Evolutionary conservation across 2,888 invertebrate genomes (phyloP), one percentile per base, ranked within the genome.

Genomic region (Drosophila fulvimacula): DNA sequence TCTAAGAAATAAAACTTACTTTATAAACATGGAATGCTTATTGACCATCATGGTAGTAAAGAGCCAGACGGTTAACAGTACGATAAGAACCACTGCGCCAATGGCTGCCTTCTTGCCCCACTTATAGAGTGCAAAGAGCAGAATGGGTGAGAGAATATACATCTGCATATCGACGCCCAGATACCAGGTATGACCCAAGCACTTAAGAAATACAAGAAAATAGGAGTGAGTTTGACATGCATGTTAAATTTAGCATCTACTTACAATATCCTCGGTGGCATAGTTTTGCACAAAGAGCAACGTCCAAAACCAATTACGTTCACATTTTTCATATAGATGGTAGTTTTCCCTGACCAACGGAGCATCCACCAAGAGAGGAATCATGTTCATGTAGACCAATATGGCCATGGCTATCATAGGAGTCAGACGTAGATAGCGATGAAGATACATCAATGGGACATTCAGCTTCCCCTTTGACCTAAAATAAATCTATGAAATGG

Each of bases 131-230:
- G 93, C 91, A 41, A 93, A 91, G 21, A 94, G 83, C 5, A 94
- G 73, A 1, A 94, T 59, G 0, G 94, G 94, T 0, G 94, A 93
- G n/a, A 94, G 57, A 52, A 93, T 83, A 73, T 93, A 94, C 24
- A 94, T 85, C 82, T 94, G 94, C 90, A 93, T 94, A 57, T 94
- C 94, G 2, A 94, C 93, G 2, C 94, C 92, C 15, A 94, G 82
- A 71, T 94, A 94, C 94, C 94, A 94, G 2, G 93, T 91, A 70
- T 94, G 94, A 15, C 89, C 89, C 55, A 94, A 74, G 76, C 94
- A 94, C 92, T 91, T 48, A 32, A 7, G 7, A 0, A n/a, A n/a
- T n/a, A n/a, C n/a, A n/a, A n/a, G n/a, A n/a, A n/a, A n/a, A 17
- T 3, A 3, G 7, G 4, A 17, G 5, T 21, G 4, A 52, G 4